These are phyloP conservation scores for Trochalopteron elliotii DNA, from an alignment of 2,113 vertebrate species.

Conservation along the genomic window DNA sequence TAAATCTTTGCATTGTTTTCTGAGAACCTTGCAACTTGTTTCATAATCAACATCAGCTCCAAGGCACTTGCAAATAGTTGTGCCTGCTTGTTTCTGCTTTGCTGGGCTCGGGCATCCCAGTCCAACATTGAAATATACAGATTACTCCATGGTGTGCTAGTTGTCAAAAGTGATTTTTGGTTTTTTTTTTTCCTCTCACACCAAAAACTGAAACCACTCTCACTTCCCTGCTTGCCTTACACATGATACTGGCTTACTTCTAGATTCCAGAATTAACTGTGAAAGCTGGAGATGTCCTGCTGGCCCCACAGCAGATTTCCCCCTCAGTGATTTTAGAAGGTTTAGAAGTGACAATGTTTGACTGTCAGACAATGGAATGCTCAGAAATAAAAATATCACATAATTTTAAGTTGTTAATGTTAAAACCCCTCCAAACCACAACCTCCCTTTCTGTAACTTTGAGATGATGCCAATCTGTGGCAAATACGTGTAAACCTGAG, in stretches of 20 bases:
- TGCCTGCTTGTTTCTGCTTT: not conserved
- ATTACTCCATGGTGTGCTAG: not conserved
- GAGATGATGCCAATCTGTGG: not conserved
- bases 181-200: not conserved
- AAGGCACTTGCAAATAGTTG: not conserved
- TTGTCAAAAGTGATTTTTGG: not conserved
- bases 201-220: not conserved
- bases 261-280: not conserved
- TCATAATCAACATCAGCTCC: not conserved
- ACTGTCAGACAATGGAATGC: not conserved
- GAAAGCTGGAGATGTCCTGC: not conserved
- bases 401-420: not conserved
- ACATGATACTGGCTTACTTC: not conserved
- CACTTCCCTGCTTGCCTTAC: not conserved
- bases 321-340: not conserved
- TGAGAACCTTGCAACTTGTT: not conserved
- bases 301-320: not conserved
- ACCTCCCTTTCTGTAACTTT: not conserved
- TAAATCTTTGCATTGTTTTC: not conserved
- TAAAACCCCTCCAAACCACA: not conserved
- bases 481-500: not conserved
- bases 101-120: not conserved
- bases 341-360: too few species aligned
- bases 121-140: rapidly evolving
- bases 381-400: not conserved